Evolutionary conservation across 2,888 invertebrate species (phyloP).

Genomic region (Mythimna lalbum): DNA sequence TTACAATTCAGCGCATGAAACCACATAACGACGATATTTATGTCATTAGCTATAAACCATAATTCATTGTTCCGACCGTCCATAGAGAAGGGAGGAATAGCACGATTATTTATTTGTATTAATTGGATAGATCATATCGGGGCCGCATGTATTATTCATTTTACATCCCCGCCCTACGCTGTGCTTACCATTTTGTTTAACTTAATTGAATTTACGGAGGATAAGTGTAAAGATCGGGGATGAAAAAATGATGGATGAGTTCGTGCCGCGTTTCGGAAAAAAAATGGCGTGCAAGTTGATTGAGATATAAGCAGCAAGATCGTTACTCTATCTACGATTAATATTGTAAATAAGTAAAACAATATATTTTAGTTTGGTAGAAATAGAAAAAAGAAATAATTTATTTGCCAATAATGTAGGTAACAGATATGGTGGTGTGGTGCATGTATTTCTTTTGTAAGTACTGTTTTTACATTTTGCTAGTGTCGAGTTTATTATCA

Average conservation of each 20-base stretch:
- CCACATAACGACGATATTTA: constrained; percentile 32
- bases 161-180: constrained; percentile 37
- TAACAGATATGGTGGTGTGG: too few relatives aligned
- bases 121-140: constrained; percentile 66
- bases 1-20: constrained; percentile 26
- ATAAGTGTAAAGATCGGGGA: constrained; percentile 6
- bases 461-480: too few relatives aligned
- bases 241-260: constrained; percentile 21
- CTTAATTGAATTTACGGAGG: constrained; percentile 58
- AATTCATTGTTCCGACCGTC: constrained; percentile 34
- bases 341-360: too few relatives aligned
- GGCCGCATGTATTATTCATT: constrained; percentile 59
- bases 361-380: not conserved
- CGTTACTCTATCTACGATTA: not conserved
- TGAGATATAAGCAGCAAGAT: not conserved
- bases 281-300: constrained; percentile 3
- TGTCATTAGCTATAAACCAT: constrained; percentile 29
- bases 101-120: constrained; percentile 75
- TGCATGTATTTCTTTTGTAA: not conserved
- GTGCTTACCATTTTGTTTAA: constrained; percentile 51
- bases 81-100: constrained; percentile 67
- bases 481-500: too few relatives aligned
- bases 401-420: too few relatives aligned
- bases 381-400: too few relatives aligned
- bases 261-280: not conserved